These are phyloP conservation scores for Drosophila anomelani DNA, from an alignment of 2,888 invertebrate genomes.

Conservation along the genomic window DNA sequence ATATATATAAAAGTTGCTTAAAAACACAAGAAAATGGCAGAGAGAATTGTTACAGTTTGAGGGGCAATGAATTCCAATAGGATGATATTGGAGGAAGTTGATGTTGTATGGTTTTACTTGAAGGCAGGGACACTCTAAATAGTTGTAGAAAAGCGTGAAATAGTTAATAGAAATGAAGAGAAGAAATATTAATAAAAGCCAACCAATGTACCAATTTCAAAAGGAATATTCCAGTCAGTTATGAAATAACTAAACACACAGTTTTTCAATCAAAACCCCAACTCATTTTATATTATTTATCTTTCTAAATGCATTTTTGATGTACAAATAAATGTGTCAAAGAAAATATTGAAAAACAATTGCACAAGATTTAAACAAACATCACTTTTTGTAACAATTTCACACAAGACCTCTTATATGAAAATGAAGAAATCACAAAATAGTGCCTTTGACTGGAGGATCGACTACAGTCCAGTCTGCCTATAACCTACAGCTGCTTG, in stretches of 20 bases:
- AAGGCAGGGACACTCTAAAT: slow-evolving; percentile 69
- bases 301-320: slow-evolving; percentile 5
- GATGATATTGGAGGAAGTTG: slow-evolving; percentile 2
- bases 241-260: slow-evolving; percentile 4
- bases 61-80: slow-evolving; percentile 12
- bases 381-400: slow-evolving; percentile 13
- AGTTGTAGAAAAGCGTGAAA: slow-evolving; percentile 58
- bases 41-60: slow-evolving; percentile 41
- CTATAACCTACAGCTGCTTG: slow-evolving; percentile 37
- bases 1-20: slow-evolving; percentile 6
- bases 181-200: slow-evolving; percentile 16
- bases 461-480: slow-evolving; percentile 47
- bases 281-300: background rate
- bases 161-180: slow-evolving; percentile 44
- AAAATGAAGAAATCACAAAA: slow-evolving; percentile 59
- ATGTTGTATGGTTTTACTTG: slow-evolving; percentile 60
- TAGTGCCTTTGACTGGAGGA: slow-evolving; percentile 76
- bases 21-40: slow-evolving; percentile 3
- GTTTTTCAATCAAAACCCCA: background rate
- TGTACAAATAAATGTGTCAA: slow-evolving; percentile 31
- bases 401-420: slow-evolving; percentile 30
- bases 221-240: slow-evolving; percentile 22
- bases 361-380: background rate
- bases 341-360: background rate
- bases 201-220: slow-evolving; percentile 40